Conservation (phyloP, 2,888 invertebrate genomes). For the Pseudoips prasinana region DNA sequence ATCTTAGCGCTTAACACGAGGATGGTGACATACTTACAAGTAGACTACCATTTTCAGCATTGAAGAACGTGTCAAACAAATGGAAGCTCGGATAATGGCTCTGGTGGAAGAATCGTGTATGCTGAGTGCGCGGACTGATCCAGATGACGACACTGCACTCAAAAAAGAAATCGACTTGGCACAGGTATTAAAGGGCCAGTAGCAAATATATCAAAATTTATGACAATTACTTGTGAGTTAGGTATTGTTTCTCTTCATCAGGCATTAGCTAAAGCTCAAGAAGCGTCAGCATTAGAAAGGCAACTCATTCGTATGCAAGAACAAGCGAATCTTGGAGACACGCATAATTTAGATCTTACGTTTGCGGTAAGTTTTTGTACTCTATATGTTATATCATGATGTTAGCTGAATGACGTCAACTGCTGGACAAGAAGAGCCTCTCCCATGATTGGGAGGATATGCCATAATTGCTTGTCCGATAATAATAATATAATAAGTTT, state of each 20-base stretch:
- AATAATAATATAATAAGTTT: too few relatives aligned
- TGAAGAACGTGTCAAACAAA: slow-evolving; percentile 94
- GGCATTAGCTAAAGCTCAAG: slow-evolving; percentile 96
- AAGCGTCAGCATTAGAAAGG: slow-evolving; percentile 96
- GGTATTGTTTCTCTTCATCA: too few relatives aligned
- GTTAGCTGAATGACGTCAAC: too few relatives aligned
- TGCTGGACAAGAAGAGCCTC: too few relatives aligned
- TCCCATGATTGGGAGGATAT: too few relatives aligned
- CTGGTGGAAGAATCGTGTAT: slow-evolving; percentile 94
- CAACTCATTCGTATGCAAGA: slow-evolving; percentile 95
- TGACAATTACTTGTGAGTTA: too few relatives aligned
- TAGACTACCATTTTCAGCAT: slow-evolving; percentile 84
- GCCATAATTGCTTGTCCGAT: too few relatives aligned
- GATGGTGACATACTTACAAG: too few relatives aligned
- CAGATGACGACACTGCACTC: slow-evolving; percentile 51
- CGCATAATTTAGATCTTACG: slow-evolving; percentile 96
- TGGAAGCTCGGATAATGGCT: slow-evolving; percentile 94
- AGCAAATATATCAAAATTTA: too few relatives aligned
- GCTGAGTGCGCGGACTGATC: slow-evolving; percentile 58
- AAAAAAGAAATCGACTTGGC: slow-evolving; percentile 62
- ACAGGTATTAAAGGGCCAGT: slow-evolving; percentile 50
- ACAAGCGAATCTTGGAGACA: slow-evolving; percentile 93
- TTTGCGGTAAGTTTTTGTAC: slow-evolving; percentile 90
- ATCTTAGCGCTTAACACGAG: too few relatives aligned
- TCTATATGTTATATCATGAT: too few relatives aligned